Evolutionary conservation across 2,113 vertebrate species (phyloP).

Genomic region (Gavia stellata): DNA sequence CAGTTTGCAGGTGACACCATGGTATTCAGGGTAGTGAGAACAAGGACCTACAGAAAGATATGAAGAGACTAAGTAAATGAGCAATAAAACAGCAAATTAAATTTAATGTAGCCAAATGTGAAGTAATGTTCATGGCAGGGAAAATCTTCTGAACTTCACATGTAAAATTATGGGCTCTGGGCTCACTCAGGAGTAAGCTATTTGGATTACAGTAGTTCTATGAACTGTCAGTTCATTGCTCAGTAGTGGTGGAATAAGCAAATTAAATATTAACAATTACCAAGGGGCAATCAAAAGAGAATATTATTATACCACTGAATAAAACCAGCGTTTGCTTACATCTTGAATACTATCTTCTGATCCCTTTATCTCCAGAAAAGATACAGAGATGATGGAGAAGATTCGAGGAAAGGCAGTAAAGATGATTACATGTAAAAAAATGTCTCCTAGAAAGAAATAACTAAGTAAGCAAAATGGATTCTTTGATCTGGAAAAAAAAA

Average conservation of each 20-base stretch:
- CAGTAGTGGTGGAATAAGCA: not conserved
- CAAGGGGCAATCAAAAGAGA: slow-evolving; percentile 10
- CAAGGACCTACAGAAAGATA: not conserved
- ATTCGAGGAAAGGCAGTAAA: not conserved
- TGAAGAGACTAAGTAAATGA: not conserved
- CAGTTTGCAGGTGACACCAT: not conserved
- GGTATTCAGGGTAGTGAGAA: not conserved
- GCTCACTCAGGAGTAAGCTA: slow-evolving; percentile 20
- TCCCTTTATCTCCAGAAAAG: not conserved
- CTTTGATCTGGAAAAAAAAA: not conserved
- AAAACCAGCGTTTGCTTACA: not conserved
- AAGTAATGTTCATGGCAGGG: not conserved
- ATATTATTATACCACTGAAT: not conserved
- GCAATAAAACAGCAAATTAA: slow-evolving; percentile 39
- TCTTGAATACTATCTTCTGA: not conserved
- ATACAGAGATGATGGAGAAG: not conserved
- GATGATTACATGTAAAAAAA: not conserved
- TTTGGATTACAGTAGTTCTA: not conserved
- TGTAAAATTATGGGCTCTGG: slow-evolving; percentile 22
- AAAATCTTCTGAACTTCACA: not conserved
- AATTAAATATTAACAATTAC: slow-evolving; percentile 48
- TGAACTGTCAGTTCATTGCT: slow-evolving; percentile 15
- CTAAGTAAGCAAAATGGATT: not conserved
- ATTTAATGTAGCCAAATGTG: slow-evolving; percentile 24
- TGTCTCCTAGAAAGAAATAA: not conserved